Conservation (phyloP, 2,113 vertebrate species). For the Mystacornis crossleyi region DNA sequence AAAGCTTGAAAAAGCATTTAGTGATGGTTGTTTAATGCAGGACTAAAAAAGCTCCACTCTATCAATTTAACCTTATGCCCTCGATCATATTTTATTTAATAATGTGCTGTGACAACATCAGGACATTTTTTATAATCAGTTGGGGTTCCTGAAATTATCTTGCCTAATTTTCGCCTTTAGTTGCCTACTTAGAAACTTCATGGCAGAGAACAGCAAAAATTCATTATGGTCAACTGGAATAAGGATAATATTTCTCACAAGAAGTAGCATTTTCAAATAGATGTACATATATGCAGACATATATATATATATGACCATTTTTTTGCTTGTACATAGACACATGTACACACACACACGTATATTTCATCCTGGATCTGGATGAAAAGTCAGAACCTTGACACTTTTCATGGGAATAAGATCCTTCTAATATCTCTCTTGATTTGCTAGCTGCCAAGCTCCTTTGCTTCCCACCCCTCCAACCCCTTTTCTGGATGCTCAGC, state of each 20-base stretch:
- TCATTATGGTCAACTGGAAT: not conserved
- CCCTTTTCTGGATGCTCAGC: not conserved
- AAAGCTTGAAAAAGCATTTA: not conserved
- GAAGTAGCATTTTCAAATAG: not conserved
- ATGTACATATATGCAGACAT: not conserved
- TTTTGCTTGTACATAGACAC: not conserved
- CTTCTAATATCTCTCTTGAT: not conserved
- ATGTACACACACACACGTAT: accelerated
- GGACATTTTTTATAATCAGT: not conserved
- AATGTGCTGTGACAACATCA: not conserved
- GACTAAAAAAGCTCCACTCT: not conserved
- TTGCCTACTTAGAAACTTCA: not conserved
- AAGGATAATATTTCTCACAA: not conserved
- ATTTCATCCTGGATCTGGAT: not conserved
- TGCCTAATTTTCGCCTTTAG: not conserved
- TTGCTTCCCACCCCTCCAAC: not conserved
- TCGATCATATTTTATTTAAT: not conserved
- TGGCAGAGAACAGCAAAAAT: not conserved
- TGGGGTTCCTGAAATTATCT: not conserved
- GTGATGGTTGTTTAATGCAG: not conserved
- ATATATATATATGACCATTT: not conserved
- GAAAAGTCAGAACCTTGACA: not conserved
- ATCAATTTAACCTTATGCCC: not conserved
- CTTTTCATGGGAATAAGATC: not conserved
- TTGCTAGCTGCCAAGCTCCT: not conserved